These are phyloP conservation scores for Leucophenga maculata DNA, from an alignment of 2,888 invertebrate species.

Conservation along the genomic window DNA sequence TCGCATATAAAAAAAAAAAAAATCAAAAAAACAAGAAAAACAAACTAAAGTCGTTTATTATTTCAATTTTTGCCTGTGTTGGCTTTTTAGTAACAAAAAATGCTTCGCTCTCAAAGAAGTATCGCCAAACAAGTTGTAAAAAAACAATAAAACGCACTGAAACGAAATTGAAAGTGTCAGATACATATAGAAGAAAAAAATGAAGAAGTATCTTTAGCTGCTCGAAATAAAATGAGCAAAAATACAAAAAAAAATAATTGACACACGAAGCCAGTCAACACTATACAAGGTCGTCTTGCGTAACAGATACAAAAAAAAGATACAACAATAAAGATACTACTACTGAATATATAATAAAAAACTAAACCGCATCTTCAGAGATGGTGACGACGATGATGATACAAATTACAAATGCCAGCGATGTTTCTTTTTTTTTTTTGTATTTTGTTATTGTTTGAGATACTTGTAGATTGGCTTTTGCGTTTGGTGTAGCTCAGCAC, in stretches of 20 bases:
- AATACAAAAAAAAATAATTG: background rate
- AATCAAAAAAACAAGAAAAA: too few species aligned
- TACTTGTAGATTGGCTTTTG: background rate
- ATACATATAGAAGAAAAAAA: background rate
- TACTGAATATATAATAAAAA: background rate
- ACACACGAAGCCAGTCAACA: background rate
- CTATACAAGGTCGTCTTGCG: constrained; percentile 18
- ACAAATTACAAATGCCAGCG: constrained; percentile 17
- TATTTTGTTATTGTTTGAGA: too few species aligned
- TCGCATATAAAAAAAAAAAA: background rate
- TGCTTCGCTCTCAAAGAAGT: too few species aligned
- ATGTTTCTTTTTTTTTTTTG: too few species aligned
- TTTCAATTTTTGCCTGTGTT: background rate
- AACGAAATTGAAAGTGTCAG: constrained; percentile 23
- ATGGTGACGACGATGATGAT: background rate
- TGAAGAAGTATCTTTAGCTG: constrained; percentile 3
- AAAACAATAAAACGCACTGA: constrained; percentile 3
- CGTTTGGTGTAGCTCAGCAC: background rate
- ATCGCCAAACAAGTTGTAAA: background rate
- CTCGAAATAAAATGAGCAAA: background rate
- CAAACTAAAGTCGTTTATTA: background rate
- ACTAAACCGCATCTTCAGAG: constrained; percentile 1
- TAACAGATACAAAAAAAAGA: constrained; percentile 20
- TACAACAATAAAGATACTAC: too few species aligned
- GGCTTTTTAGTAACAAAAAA: background rate